Evolutionary conservation across 2,113 vertebrate genomes (phyloP).

Genomic region (Ramphastos sulfuratus): DNA sequence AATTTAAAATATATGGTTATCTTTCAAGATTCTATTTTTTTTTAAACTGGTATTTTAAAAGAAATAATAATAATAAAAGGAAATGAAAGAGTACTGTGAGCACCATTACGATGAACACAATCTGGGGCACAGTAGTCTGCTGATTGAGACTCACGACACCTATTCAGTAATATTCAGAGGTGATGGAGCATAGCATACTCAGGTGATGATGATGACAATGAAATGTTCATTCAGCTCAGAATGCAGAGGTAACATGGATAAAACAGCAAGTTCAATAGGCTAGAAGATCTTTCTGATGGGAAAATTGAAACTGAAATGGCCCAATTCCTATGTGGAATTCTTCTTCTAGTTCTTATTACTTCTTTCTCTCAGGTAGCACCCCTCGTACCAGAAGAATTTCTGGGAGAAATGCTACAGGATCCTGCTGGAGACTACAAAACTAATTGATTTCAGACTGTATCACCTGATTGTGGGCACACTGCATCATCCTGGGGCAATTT

Average conservation of each 20-base stretch:
- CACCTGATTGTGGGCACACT: background rate
- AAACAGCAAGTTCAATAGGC: background rate
- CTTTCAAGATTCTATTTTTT: background rate
- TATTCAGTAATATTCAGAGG: background rate
- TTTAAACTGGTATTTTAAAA: background rate
- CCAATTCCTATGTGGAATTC: accelerated
- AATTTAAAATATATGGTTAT: background rate
- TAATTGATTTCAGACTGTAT: background rate
- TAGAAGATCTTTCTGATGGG: background rate
- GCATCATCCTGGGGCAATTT: background rate
- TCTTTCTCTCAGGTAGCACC: background rate
- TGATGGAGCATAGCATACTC: accelerated
- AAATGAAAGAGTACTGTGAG: background rate
- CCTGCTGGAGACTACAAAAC: background rate
- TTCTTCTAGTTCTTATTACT: background rate
- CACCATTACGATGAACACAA: accelerated
- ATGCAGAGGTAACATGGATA: accelerated
- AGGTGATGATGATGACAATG: background rate
- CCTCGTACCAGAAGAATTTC: background rate
- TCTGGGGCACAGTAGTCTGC: background rate
- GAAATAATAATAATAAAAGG: background rate
- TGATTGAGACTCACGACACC: accelerated
- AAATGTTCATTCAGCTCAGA: background rate
- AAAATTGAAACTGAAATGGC: background rate
- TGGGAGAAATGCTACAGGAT: background rate